Evolutionary conservation across 2,113 vertebrate species (phyloP), one percentile per base, ranked within the genome.

Genomic region (Fulmarus glacialis): DNA sequence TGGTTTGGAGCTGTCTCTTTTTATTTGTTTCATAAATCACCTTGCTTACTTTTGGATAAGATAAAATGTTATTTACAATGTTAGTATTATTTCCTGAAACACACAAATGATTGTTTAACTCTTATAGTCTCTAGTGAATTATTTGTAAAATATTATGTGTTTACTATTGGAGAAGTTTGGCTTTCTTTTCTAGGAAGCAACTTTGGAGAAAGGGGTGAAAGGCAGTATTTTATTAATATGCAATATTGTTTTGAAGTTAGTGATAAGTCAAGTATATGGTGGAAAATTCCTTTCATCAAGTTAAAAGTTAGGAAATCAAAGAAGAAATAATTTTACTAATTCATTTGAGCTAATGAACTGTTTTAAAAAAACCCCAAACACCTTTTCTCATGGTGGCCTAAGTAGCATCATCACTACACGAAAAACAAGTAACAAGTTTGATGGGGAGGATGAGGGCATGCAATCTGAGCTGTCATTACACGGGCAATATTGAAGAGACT

Each of bases 11-110:
- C 23, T 47, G 17, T 59, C 30, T 92, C 17, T 74, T 81, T 91
- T 94, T 89, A 79, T 79, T 68, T 82, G 70, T 32, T 78, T 85
- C 75, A n/a, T 92, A 79, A 92, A 87, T 89, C 55, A 79, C 53
- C 32, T 81, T 59, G 12, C 66, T 53, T 63, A 53, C 14, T 79
- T 87, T 78, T 86, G 59, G 70, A 58, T 67, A 47, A 67, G 58
- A 47, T 13, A 67, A 63, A 63, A 85, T 32, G 22, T 83, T 95
- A 75, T 85, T 95, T 93, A 81, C 47, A 85, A n/a, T 58, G 34
- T 73, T 79, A 67, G 34, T 63, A 91, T 67, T 78, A 78, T 63
- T 62, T 82, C 11, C 64, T 86, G 81, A 86, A 91, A 43, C 34
- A 58, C 47, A 55, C 9, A 70, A 82, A 75, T 82, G 32, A 62